Percentiles rank a stretch among this genome's conserved stretches.
Conservation (phyloP, 2,797 vertebrate genomes). For the Peromyscus nudipes region DNA sequence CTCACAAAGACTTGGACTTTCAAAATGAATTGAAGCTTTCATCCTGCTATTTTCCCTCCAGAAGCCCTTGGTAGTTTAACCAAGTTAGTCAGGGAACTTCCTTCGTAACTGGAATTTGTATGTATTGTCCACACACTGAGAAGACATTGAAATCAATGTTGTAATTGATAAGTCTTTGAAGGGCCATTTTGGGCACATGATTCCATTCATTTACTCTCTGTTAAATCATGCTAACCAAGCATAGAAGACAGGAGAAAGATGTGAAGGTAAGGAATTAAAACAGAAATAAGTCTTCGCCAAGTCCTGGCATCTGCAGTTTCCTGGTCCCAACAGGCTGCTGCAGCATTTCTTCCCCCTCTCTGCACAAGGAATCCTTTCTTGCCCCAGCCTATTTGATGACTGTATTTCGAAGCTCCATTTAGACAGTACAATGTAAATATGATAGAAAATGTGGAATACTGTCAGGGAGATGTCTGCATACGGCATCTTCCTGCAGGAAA, state of each 20-base stretch:
- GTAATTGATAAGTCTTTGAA: conserved; percentile 51
- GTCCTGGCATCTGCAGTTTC: conserved; percentile 62
- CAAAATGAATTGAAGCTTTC: conserved; percentile 28
- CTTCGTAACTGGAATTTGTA: conserved; percentile 53
- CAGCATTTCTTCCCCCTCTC: conserved; percentile 33
- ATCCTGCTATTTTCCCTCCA: background rate
- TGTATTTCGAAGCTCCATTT: conserved; percentile 3
- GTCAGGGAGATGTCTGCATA: conserved; percentile 22
- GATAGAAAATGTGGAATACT: conserved; percentile 70
- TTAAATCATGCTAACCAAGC: conserved; percentile 59
- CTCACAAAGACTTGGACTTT: background rate
- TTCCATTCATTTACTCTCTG: conserved; percentile 65
- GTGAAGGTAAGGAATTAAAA: conserved; percentile 64
- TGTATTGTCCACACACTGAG: background rate
- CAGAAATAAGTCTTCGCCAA: conserved; percentile 27
- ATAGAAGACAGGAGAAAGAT: conserved; percentile 57
- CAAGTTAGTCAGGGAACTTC: background rate
- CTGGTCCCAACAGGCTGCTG: background rate
- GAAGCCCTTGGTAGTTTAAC: conserved; percentile 22
- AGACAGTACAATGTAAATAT: conserved; percentile 52
- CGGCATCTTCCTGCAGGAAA: conserved; percentile 72
- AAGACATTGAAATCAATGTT: conserved; percentile 54
- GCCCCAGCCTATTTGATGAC: background rate
- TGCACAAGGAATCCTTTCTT: conserved; percentile 50
- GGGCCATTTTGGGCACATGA: conserved; percentile 42